Conservation (phyloP, 2,797 vertebrate genomes). For the Tiaroga cobitis region DNA sequence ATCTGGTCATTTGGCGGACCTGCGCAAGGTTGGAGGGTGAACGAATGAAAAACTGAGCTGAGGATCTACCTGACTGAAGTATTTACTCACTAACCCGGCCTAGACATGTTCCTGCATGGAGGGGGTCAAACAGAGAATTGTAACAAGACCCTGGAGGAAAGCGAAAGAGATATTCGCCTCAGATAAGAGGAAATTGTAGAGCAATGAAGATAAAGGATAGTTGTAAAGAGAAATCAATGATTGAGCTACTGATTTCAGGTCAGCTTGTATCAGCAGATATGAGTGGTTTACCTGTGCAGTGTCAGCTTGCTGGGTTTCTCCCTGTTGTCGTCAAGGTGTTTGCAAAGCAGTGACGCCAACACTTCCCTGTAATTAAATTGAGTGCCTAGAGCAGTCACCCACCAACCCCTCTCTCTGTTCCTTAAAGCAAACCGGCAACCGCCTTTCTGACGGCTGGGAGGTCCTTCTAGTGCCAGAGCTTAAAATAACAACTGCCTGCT, state of each 20-base stretch:
- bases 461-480: slow-evolving; percentile 31
- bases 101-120: slow-evolving; percentile 42
- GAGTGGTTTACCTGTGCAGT: not conserved
- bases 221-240: slow-evolving; percentile 29
- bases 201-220: slow-evolving; percentile 25
- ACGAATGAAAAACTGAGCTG: not conserved
- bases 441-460: slow-evolving; percentile 32
- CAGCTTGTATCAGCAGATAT: not conserved
- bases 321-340: slow-evolving; percentile 31
- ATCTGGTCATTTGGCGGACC: slow-evolving; percentile 1
- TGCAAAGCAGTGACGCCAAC: slow-evolving; percentile 58
- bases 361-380: slow-evolving; percentile 76
- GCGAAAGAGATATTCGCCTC: not conserved
- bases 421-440: slow-evolving; percentile 7
- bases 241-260: slow-evolving; percentile 10
- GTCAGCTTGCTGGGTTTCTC: slow-evolving; percentile 28
- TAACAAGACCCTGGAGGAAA: slow-evolving; percentile 20
- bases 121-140: slow-evolving; percentile 40
- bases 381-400: slow-evolving; percentile 42
- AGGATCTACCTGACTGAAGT: slow-evolving; percentile 17
- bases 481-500: slow-evolving; percentile 49
- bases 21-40: not conserved
- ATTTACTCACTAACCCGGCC: slow-evolving; percentile 28
- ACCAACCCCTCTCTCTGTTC: not conserved
- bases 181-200: slow-evolving; percentile 31